Evolutionary conservation across 1,140 invertebrate species (phyloP).

Genomic region (Lerema accius): DNA sequence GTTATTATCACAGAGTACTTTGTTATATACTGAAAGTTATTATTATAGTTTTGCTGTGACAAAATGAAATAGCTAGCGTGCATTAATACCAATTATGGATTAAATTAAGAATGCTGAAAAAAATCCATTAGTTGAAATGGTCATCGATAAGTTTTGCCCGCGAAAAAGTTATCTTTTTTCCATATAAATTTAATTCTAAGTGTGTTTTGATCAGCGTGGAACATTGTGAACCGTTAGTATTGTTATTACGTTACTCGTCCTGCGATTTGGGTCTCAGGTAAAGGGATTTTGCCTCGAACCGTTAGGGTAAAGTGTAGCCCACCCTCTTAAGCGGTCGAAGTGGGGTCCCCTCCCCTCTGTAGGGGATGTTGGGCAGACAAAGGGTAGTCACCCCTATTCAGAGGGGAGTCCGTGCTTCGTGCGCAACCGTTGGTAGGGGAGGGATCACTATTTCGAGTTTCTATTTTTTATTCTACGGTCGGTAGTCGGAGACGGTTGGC

Average conservation of each 20-base stretch:
- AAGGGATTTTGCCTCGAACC: slow-evolving; percentile 56
- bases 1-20: no score
- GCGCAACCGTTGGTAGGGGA: slow-evolving; percentile 67
- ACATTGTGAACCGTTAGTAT: slow-evolving; percentile 10
- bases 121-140: background rate
- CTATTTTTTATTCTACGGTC: slow-evolving; percentile 53
- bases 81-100: no score
- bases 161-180: slow-evolving; percentile 8
- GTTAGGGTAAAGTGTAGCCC: slow-evolving; percentile 55
- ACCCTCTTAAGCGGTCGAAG: slow-evolving; percentile 66
- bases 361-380: slow-evolving; percentile 75
- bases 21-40: no score
- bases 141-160: slow-evolving; percentile 7
- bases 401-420: slow-evolving; percentile 71
- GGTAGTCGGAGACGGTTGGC: slow-evolving; percentile 49
- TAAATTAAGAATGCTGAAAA: no score
- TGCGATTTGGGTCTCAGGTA: slow-evolving; percentile 48
- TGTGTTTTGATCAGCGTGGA: slow-evolving; percentile 5
- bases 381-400: slow-evolving; percentile 77
- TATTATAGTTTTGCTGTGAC: no score
- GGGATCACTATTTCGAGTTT: slow-evolving; percentile 71
- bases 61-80: no score
- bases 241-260: slow-evolving; percentile 43
- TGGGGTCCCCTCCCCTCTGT: slow-evolving; percentile 74
- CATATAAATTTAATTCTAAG: background rate